Evolutionary conservation across 2,797 vertebrate genomes (phyloP).

Genomic region (Pseudochirops cupreus): DNA sequence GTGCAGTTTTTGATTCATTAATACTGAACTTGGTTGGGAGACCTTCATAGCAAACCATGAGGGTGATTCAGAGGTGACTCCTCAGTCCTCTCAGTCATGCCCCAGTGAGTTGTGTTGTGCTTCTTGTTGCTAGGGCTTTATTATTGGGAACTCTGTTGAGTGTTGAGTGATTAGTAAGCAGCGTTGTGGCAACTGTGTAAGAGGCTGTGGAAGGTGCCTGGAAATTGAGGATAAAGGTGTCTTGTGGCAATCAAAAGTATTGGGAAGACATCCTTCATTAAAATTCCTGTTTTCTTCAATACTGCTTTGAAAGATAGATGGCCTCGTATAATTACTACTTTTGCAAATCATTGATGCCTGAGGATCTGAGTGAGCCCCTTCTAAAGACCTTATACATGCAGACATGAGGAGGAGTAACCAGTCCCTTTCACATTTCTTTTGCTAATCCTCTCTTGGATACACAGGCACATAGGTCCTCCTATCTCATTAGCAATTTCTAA

Average conservation of each 20-base stretch:
- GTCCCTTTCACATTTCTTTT: neutral
- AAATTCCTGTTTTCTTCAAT: neutral
- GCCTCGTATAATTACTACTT: neutral
- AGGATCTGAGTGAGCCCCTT: neutral
- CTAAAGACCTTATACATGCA: neutral
- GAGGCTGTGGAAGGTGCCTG: neutral
- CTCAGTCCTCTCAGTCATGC: neutral
- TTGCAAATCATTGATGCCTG: neutral
- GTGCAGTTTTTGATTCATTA: neutral
- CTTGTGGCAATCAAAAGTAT: neutral
- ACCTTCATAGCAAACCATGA: neutral
- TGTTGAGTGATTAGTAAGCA: neutral
- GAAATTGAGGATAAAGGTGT: neutral
- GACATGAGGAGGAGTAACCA: neutral
- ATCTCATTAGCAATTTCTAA: neutral
- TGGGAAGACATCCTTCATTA: neutral
- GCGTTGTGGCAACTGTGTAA: neutral
- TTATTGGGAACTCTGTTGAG: neutral
- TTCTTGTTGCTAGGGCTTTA: neutral
- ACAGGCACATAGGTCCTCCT: neutral
- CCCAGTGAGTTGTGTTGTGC: neutral
- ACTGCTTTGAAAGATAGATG: neutral
- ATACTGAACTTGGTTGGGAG: neutral
- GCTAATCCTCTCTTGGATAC: neutral
- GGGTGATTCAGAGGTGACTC: neutral